phyloP scores from a whole-genome alignment of 2,888 invertebrate genomes.

The Melolontha melolontha region DNA sequence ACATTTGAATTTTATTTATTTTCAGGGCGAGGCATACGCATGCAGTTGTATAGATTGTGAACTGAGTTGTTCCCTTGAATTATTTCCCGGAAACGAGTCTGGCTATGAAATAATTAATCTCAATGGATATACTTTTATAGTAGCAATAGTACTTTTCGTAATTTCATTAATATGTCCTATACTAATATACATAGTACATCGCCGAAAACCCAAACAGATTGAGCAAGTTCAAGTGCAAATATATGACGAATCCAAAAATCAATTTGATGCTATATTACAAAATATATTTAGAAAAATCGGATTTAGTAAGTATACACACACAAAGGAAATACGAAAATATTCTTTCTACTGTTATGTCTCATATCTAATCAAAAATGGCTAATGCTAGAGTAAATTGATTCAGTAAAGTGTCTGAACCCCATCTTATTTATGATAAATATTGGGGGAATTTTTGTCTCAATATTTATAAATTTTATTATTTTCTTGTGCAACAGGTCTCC shows the following conservation, averaged over 20 bases:
- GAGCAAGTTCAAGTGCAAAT: neutral
- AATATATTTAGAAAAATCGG: slow-evolving; percentile 66
- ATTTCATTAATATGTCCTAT: slow-evolving; percentile 17
- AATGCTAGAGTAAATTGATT: no score
- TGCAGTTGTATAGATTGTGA: slow-evolving; percentile 86
- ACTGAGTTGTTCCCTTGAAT: slow-evolving; percentile 70
- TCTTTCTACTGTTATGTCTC: no score
- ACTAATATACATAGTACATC: slow-evolving; percentile 15
- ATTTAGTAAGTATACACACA: slow-evolving; percentile 58
- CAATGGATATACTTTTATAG: slow-evolving; percentile 74
- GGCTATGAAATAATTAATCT: slow-evolving; percentile 71
- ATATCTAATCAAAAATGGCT: no score
- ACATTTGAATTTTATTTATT: slow-evolving; percentile 42
- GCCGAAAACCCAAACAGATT: neutral
- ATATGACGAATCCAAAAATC: slow-evolving; percentile 22
- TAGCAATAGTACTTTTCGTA: slow-evolving; percentile 68
- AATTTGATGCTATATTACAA: slow-evolving; percentile 55
- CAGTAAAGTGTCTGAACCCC: no score
- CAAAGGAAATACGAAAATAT: no score
- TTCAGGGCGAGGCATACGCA: slow-evolving; percentile 67
- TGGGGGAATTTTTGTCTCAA: no score
- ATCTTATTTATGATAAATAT: no score
- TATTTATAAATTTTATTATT: no score
- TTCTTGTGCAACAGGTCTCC: no score
- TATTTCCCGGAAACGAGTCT: slow-evolving; percentile 63